Conservation (phyloP, 2,888 invertebrate species). For the Arenicola marina region DNA sequence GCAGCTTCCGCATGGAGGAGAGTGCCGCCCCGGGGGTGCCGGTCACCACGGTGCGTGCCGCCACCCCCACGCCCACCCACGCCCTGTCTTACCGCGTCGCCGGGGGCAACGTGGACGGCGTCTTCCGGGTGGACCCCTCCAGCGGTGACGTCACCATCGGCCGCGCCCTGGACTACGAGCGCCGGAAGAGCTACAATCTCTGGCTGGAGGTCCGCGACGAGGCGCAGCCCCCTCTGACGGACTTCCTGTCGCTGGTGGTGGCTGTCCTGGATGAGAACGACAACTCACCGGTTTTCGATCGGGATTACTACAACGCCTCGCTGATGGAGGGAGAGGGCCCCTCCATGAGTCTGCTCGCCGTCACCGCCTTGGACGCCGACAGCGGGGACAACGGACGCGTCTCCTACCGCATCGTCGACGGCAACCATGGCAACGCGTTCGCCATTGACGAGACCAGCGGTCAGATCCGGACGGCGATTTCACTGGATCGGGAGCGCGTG, state of each 20-base stretch:
- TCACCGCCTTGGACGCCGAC: conserved; percentile 27
- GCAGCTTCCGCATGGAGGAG: conserved; percentile 67
- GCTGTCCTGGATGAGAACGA: conserved; percentile 93
- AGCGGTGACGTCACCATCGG: conserved; percentile 78
- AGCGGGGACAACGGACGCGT: conserved; percentile 23
- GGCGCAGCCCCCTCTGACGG: conserved; percentile 33
- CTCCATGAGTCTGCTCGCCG: conserved; percentile 14
- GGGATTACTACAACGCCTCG: conserved; percentile 79
- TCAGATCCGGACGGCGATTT: conserved; percentile 18
- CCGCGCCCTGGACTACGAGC: conserved; percentile 85
- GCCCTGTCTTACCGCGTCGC: conserved; percentile 74
- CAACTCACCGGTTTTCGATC: conserved; percentile 80
- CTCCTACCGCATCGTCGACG: conserved; percentile 20
- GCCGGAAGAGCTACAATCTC: conserved; percentile 80
- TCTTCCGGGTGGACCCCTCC: conserved; percentile 80
- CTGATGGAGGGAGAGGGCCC: conserved; percentile 60
- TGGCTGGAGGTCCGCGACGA: conserved; percentile 78
- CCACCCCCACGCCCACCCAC: conserved; percentile 62
- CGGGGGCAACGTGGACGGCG: conserved; percentile 90
- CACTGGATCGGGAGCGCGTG: conserved; percentile 82
- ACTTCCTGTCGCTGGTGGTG: conserved; percentile 68
- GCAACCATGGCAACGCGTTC: conserved; percentile 9
- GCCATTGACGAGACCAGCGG: not conserved
- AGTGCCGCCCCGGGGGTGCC: conserved; percentile 54
- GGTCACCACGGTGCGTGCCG: conserved; percentile 77